Evolutionary conservation across 2,113 vertebrate species (phyloP), one percentile per base, ranked within the genome.

Genomic region (Megalops atlanticus): DNA sequence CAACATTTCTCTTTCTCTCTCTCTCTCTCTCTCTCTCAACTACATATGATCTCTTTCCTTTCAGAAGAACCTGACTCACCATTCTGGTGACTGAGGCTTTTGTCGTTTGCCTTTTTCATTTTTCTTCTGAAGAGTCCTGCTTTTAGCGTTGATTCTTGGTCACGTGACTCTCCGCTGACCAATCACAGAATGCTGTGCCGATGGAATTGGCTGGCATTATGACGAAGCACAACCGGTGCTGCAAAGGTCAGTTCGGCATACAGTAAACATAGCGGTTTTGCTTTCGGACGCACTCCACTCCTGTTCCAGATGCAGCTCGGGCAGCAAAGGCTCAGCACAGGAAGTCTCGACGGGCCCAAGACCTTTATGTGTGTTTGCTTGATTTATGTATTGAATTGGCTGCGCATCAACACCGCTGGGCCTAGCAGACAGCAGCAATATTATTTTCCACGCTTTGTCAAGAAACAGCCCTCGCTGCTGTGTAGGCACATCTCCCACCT

Each of bases 311-410:
- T 15, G 0, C 14, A 18, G 3, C 5, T 18, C 3, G 24, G 52
- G 14, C 24, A 4, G 16, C n/a, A 24, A 58, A 24, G 52, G 21
- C 43, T 58, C 14, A n/a, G 52, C 24, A 8, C 8, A 49, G 54
- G 40, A 4, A 35, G 40, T 36, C 77, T 43, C 77, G 8, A 11
- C 24, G 27, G 77, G 33, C 11, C 40, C 38, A 3, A 8, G 64
- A 47, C 79, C 79, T 40, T 74, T 81, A 45, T 39, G 72, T 31
- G 49, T 40, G 49, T 40, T 80, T 74, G 72, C 74, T 64, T 81
- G 79, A 75, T 81, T 74, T 45, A 74, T 75, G 45, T 64, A 38
- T 81, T 45, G 49, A 58, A n/a, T 14, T 33, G 41, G 41, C 74
- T 49, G 74, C 31, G 41, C 12, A 27, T 76, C 43, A 35, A 49